Evolutionary conservation across 2,113 vertebrate species (phyloP), one percentile per base, ranked within the genome.

Genomic region (Gobio gobio): DNA sequence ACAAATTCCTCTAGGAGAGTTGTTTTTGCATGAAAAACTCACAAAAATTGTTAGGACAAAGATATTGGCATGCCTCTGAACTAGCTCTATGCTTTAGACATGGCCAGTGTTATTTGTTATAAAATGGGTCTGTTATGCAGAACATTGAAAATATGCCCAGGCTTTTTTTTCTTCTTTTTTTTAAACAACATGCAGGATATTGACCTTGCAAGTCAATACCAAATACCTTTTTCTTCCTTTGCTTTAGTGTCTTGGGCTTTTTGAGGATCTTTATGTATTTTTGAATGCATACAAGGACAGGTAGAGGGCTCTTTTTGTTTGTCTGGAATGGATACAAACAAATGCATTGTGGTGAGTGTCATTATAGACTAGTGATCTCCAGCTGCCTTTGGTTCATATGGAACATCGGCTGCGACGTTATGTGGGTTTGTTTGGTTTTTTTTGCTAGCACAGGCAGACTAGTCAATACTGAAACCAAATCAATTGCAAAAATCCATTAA

Each of bases 141-240:
- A 66, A 47, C 51, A 68, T 33, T 12, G 9, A 24, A 79, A 79
- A 80, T 80, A 29, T 64, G 51, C 47, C 33, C 81, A 73, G 33
- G 66, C 66, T 4, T 10, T 81, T 45, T 20, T 10, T 75, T 54
- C 10, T 56, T 56, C 16, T 7, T 54, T 33, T 76, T 76, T 58
- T 83, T 73, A 83, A 83, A 51, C 81, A 68, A 54, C 82, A 81
- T 84, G 77, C 77, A 76, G 84, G 68, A 84, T 51, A 29, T 72
- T 76, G 70, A 85, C 59, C 59, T 61, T 68, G 61, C 16, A 40
- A 81, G 74, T 49, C 26, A 72, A 63, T 43, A 78, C 51, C 16
- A 80, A 43, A 36, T 89, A 90, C 89, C 83, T 88, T 83, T 73
- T 58, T 82, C 79, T 47, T 86, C 79, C 61, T 84, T 78, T 12